These are phyloP conservation scores for Ctenopoma kingsleyae DNA, from an alignment of 2,797 vertebrate genomes.

Conservation along the genomic window DNA sequence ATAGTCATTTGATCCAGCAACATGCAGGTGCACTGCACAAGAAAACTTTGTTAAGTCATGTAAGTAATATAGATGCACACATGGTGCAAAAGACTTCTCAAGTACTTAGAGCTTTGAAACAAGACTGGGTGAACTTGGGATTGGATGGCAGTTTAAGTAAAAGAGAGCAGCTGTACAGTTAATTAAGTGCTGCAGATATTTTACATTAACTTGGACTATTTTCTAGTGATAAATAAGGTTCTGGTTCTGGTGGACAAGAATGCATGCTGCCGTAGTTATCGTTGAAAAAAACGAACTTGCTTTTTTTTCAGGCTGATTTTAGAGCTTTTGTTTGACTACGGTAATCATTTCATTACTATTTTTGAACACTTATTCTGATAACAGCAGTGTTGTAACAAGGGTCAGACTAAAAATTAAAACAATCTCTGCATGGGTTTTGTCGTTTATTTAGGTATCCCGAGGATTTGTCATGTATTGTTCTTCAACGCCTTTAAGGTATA, in stretches of 20 bases:
- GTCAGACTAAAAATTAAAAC: slow-evolving; percentile 13
- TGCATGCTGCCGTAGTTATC: slow-evolving; percentile 3
- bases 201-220: slow-evolving; percentile 18
- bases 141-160: slow-evolving; percentile 39
- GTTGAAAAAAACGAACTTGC: background rate
- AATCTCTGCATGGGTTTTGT: slow-evolving; percentile 2
- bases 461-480: slow-evolving; percentile 75
- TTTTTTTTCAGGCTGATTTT: background rate
- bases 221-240: slow-evolving; percentile 29
- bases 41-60: slow-evolving; percentile 55
- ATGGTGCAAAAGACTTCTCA: slow-evolving; percentile 22
- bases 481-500: slow-evolving; percentile 65
- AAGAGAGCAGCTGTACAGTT: slow-evolving; percentile 50
- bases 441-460: slow-evolving; percentile 60
- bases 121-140: slow-evolving; percentile 27
- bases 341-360: background rate
- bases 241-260: slow-evolving; percentile 15
- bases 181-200: slow-evolving; percentile 41
- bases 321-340: slow-evolving; percentile 2
- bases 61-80: slow-evolving; percentile 51
- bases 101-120: slow-evolving; percentile 21
- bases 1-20: slow-evolving; percentile 52
- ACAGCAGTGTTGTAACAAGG: background rate
- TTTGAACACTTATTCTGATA: slow-evolving; percentile 5
- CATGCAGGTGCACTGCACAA: slow-evolving; percentile 59